Percentiles rank a stretch among this genome's conserved stretches.
Conservation (phyloP, 30 jellyfish, hydroid and myxozoan species). For the Hydractinia echinata region DNA sequence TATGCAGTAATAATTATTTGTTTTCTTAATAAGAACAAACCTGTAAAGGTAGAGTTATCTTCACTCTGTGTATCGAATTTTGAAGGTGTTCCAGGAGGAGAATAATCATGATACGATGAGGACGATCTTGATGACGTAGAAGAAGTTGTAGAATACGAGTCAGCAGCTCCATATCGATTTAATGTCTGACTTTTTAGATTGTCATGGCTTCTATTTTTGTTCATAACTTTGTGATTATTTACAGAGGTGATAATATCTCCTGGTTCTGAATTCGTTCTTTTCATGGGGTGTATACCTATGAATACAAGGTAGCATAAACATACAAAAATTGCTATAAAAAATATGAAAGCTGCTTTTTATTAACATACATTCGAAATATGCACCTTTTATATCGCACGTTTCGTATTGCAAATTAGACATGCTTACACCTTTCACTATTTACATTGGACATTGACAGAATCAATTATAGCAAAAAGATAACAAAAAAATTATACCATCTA, state of each 20-base stretch:
- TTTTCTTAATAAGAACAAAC: constrained; percentile 5
- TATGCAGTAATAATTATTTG: no score
- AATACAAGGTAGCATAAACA: no score
- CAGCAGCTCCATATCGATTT: constrained; percentile 64
- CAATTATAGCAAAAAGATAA: background rate
- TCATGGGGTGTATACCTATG: constrained; percentile 33
- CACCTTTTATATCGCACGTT: no score
- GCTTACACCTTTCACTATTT: no score
- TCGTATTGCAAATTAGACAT: no score
- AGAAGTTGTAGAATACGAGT: constrained; percentile 84
- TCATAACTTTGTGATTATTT: constrained; percentile 39
- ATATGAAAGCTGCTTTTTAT: no score
- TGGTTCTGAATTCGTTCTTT: constrained; percentile 75
- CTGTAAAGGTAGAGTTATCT: constrained; percentile 62
- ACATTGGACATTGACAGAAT: no score
- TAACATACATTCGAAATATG: no score
- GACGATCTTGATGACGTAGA: constrained; percentile 89
- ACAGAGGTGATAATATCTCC: constrained; percentile 49
- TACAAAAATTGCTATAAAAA: no score
- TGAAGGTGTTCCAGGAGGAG: constrained; percentile 58
- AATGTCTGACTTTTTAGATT: constrained; percentile 50
- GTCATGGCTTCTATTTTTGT: constrained; percentile 74
- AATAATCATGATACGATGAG: constrained; percentile 58
- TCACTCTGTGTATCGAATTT: constrained; percentile 35
- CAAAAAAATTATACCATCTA: background rate